Base-by-base conservation (phyloP, 2,113 vertebrate genomes). In the Oplegnathus fasciatus region DNA sequence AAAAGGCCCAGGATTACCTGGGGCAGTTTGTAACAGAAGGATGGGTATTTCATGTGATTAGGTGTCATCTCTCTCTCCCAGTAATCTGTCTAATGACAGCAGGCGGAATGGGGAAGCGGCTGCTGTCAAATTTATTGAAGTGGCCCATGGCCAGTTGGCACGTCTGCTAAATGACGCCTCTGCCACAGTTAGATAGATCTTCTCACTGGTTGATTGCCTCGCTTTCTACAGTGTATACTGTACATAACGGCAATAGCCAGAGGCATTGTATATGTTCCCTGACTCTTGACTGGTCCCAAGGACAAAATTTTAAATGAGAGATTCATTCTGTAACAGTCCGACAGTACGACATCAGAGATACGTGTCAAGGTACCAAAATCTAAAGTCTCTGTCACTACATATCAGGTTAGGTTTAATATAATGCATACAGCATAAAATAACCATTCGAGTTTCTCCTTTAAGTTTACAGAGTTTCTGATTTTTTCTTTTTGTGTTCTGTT, bases 71-170 rank as follows among this genome's bases (percentile, higher is more conserved):
- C 86, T 89, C 79, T 84, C 88, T 90, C 74, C 54, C 58, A 74
- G 91, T 93, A 91, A 89, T 93, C 86, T 83, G 78, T 93, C 91
- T 94, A 93, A 93, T 93, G 90, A 93, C 92, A 94, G 92, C 60
- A 91, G 91, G 87, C 82, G 80, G 89, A 83, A 89, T 76, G 79
- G 79, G 81, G 85, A 94, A 91, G 91, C 77, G 84, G 74, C 87
- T 88, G 92, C 91, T 91, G 92, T 93, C 92, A 94, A 55, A 90
- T 94, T 90, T 94, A 94, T 94, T 91, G 92, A 94, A 87, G 90
- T 93, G 94, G 92, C 92, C 90, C 62, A 44, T 92, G 88, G 94
- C 94, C 92, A 95, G 89, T 93, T 95, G 94, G 93, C 94, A 89
- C 24, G 77, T 61, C 88, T 93, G 91, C 90, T 89, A 91, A 94